Base-by-base conservation (phyloP, 2,888 invertebrate species). In the Stenolophus ochropezus region DNA sequence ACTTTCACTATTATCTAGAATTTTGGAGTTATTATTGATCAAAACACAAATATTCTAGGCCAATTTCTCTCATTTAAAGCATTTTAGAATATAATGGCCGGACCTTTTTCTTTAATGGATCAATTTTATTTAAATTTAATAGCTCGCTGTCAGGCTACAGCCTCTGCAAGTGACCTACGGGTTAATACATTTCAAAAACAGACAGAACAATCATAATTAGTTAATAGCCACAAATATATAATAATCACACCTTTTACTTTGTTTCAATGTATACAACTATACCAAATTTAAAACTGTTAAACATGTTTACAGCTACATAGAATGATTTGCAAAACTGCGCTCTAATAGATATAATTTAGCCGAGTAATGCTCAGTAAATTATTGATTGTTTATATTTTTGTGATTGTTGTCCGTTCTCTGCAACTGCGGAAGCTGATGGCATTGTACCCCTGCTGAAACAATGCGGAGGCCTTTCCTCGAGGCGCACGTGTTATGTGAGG, bases 1-100 rank as follows among this genome's bases (percentile, higher is more conserved):
- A 61, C 61, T 61, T 61, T 61, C 61, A 61, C 61, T 61, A 61
- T 61, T 61, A 61, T 61, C 21, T 61, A 21, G 14, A 25, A 23
- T 21, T 25, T 61, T 61, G 61, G 23, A n/a, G 25, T 14, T 25
- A 61, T 61, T 61, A 61, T 25, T 23, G 14, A 61, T 4, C 11
- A 51, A 21, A 56, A 56, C 11, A 56, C 20, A 56, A 56, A 56
- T 56, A 56, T 56, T 18, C 56, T 56, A 11, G 56, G 21, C 11
- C 18, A 56, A 18, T 56, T 56, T 56, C 56, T 6, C 56, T 49
- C 56, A 56, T 21, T 56, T 56, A 56, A 42, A 42, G 11, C 33
- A 42, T 42, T 42, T 42, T 42, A 42, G 11, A 42, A 42, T 42
- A 42, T 42, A 42, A 42, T 42, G 11, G 33, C 33, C 6, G 11